A percentile compares a stretch with the other conserved stretches of the same genome.
phyloP scores from a whole-genome alignment of 2,888 invertebrate species.

The Ennomos quercinarius region DNA sequence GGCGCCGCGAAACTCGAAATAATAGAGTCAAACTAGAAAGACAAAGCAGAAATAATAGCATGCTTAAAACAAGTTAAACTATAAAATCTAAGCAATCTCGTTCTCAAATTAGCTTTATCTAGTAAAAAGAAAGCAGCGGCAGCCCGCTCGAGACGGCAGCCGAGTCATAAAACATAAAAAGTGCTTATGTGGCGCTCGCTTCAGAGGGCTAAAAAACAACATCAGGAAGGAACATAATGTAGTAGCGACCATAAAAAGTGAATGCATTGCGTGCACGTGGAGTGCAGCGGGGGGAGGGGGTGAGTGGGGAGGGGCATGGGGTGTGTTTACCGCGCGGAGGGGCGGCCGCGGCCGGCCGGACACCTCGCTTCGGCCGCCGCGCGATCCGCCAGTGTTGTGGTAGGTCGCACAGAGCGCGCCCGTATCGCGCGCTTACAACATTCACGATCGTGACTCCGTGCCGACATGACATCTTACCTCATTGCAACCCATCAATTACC shows the following conservation, averaged over 20 bases:
- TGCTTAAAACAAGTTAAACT: background rate
- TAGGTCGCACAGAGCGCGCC: slow-evolving; percentile 84
- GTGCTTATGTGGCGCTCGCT: slow-evolving; percentile 80
- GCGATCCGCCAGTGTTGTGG: slow-evolving; percentile 85
- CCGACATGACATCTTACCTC: slow-evolving; percentile 68
- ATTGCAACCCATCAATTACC: slow-evolving; percentile 12
- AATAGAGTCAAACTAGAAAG: background rate
- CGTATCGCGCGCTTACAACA: slow-evolving; percentile 64
- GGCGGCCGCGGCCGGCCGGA: slow-evolving; percentile 60
- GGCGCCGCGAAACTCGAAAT: no score
- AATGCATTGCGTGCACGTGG: slow-evolving; percentile 83
- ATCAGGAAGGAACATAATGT: slow-evolving; percentile 81
- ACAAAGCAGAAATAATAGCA: background rate
- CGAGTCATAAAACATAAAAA: slow-evolving; percentile 79
- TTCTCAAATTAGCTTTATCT: slow-evolving; percentile 69
- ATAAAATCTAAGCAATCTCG: slow-evolving; percentile 37
- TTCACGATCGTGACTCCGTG: slow-evolving; percentile 71
- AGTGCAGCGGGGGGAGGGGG: slow-evolving; percentile 64
- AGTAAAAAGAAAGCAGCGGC: slow-evolving; percentile 68
- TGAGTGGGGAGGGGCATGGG: slow-evolving; percentile 69
- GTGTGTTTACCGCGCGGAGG: slow-evolving; percentile 79
- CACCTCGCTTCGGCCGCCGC: slow-evolving; percentile 39
- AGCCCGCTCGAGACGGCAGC: slow-evolving; percentile 67
- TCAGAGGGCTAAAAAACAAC: slow-evolving; percentile 75
- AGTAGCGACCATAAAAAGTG: slow-evolving; percentile 81